Conservation (phyloP, 2,888 invertebrate genomes). For the Plebejus argus region DNA sequence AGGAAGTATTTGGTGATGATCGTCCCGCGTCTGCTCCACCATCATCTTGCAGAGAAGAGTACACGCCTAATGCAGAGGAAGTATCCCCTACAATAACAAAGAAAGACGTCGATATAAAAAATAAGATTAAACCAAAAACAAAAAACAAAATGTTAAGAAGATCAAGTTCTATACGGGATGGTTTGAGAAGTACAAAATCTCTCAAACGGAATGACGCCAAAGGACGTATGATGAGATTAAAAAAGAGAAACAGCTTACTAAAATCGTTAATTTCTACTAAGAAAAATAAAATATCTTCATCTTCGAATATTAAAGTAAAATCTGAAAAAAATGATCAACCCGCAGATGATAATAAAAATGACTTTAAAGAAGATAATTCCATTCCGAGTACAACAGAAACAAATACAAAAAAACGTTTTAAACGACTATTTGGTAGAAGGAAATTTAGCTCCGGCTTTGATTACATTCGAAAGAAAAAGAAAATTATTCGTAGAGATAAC, state of each 20-base stretch:
- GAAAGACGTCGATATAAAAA: slow-evolving; percentile 60
- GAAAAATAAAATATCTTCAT: slow-evolving; percentile 61
- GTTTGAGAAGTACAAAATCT: slow-evolving; percentile 71
- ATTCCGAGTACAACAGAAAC: slow-evolving; percentile 57
- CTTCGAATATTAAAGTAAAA: slow-evolving; percentile 59
- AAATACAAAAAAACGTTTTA: slow-evolving; percentile 78
- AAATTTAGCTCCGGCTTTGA: slow-evolving; percentile 93
- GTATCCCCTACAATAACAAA: slow-evolving; percentile 55
- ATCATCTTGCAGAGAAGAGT: slow-evolving; percentile 79
- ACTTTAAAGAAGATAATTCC: slow-evolving; percentile 61
- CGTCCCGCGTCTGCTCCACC: slow-evolving; percentile 92
- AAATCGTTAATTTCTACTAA: slow-evolving; percentile 65
- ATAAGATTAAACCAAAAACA: slow-evolving; percentile 68
- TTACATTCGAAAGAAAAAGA: slow-evolving; percentile 94
- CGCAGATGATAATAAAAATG: slow-evolving; percentile 65
- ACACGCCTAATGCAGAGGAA: slow-evolving; percentile 56
- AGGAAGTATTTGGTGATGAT: slow-evolving; percentile 90
- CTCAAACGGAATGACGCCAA: slow-evolving; percentile 73
- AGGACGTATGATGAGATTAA: slow-evolving; percentile 68
- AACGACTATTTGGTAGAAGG: slow-evolving; percentile 84
- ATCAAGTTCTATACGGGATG: slow-evolving; percentile 72
- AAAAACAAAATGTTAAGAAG: slow-evolving; percentile 68
- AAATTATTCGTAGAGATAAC: slow-evolving; percentile 80
- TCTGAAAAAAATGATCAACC: slow-evolving; percentile 56
- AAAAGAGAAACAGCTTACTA: slow-evolving; percentile 73